Evolutionary conservation across 1,140 invertebrate species (phyloP).

Genomic region (Ylistrum balloti): DNA sequence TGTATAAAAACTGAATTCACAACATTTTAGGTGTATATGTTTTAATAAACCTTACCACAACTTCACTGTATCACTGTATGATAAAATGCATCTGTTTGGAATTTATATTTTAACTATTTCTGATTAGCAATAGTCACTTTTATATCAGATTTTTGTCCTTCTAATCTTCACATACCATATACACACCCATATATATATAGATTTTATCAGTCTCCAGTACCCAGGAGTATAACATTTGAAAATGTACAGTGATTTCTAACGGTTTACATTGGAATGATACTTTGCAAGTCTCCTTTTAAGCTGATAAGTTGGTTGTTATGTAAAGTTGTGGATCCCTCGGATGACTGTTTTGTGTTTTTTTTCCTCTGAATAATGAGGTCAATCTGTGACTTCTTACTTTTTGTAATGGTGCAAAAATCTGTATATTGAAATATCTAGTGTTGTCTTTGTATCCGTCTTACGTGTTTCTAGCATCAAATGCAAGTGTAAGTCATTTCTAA

Average conservation of each 20-base stretch:
- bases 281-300: neutral
- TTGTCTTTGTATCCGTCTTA: slow-evolving; percentile 23
- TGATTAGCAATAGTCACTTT: neutral
- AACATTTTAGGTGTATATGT: too few species aligned
- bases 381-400: too few species aligned
- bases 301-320: neutral
- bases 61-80: neutral
- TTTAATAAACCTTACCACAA: neutral
- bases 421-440: neutral
- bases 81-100: neutral
- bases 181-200: neutral
- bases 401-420: neutral
- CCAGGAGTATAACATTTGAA: too few species aligned
- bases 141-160: neutral
- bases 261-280: too few species aligned
- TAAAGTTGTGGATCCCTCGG: neutral
- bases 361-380: neutral
- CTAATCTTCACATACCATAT: neutral
- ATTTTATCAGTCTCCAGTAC: neutral
- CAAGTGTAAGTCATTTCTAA: neutral
- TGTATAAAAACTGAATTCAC: too few species aligned
- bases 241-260: too few species aligned
- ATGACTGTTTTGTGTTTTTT: neutral
- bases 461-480: neutral
- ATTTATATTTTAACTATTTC: too few species aligned